Evolutionary conservation across 1,140 invertebrate species (phyloP), one percentile per base, ranked within the genome.

Genomic region (Monomorium pharaonis): DNA sequence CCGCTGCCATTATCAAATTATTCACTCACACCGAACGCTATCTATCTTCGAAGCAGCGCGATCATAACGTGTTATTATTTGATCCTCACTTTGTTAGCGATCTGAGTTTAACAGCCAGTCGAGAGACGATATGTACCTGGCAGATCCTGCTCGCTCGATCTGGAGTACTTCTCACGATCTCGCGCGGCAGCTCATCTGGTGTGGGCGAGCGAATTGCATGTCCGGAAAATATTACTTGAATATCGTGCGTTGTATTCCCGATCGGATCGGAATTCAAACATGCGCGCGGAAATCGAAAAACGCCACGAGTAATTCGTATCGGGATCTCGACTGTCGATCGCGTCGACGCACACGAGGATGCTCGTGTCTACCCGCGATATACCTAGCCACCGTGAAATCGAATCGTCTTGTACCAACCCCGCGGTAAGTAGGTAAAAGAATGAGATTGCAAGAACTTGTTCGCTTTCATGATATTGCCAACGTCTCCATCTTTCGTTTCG

Each of bases 21-120:
- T 95, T 94, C 94, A 94, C 94, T 95, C 94, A 93, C 92, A 93
- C 91, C 91, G 93, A 86, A 88, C 92, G 93, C 93, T 92, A 94
- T 95, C 93, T 92, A 95, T 95, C 94, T 94, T 95, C 92, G 85
- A 67, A 88, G 86, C 85, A 87, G 84, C 91, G 86, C 92, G 91
- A 92, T 93, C 92, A 87, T 89, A 95, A 94, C 93, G 92, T 95
- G 93, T 95, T 94, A 95, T 95, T 95, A 95, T 94, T 94, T 94
- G 93, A 94, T 94, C 94, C 93, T 94, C 94, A 95, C 94, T 94
- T 94, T 94, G 93, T 95, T 94, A 94, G 94, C 92, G 91, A 94
- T 94, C 93, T 91, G 89, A 92, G 90, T 92, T 88, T 93, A 94
- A 93, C 90, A 89, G 90, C 90, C 90, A 89, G 90, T 85, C 90